phyloP scores from a whole-genome alignment of 2,113 vertebrate species.

The Chamaetylas fuelleborni region DNA sequence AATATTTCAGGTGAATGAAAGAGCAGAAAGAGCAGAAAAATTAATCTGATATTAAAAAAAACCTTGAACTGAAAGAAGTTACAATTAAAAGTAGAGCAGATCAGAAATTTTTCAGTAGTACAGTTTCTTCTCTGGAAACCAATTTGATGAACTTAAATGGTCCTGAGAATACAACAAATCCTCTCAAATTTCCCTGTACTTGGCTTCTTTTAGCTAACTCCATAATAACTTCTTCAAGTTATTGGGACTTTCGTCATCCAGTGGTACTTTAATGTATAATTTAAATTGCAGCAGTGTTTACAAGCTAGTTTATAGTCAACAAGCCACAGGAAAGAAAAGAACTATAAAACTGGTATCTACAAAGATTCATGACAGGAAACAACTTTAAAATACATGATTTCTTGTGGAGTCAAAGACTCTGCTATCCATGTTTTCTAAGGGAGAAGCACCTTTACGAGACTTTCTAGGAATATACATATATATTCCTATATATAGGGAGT shows the following conservation, averaged over 20 bases:
- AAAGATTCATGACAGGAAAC: background rate
- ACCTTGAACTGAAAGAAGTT: background rate
- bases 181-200: background rate
- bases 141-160: background rate
- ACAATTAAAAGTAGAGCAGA: background rate
- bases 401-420: background rate
- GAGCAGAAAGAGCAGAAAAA: background rate
- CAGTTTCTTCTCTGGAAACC: constrained; percentile 10
- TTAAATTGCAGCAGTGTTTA: background rate
- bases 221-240: background rate
- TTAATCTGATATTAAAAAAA: background rate
- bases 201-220: background rate
- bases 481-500: background rate
- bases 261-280: background rate
- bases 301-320: background rate
- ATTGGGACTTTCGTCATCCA: background rate
- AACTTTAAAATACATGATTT: background rate
- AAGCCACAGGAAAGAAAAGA: background rate
- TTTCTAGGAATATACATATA: background rate
- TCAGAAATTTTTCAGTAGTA: constrained; percentile 40
- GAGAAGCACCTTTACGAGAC: background rate
- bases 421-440: background rate
- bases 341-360: background rate
- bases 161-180: background rate
- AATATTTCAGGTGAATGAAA: background rate